Conservation (phyloP, 2,113 vertebrate species). For the Platichthys stellatus region DNA sequence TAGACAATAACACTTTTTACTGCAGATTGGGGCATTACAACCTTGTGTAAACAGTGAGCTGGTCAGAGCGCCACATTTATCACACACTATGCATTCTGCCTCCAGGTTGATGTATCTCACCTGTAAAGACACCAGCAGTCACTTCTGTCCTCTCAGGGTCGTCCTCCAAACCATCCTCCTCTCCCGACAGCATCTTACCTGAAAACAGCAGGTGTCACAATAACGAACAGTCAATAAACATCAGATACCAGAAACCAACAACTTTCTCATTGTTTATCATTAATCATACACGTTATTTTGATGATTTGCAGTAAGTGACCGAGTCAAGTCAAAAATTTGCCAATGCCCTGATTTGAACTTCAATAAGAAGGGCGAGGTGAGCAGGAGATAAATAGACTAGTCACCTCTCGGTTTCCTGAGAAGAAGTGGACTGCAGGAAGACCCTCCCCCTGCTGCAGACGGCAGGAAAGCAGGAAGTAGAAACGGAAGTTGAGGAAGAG, state of each 20-base stretch:
- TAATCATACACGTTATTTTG: not conserved
- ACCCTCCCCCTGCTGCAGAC: conserved; percentile 92
- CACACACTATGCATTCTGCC: not conserved
- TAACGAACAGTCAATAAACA: not conserved
- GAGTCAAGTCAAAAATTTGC: not conserved
- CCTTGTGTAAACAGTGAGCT: not conserved
- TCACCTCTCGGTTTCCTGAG: conserved; percentile 98
- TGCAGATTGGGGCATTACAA: not conserved
- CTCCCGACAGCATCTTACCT: conserved; percentile 93
- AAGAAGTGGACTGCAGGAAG: conserved; percentile 95
- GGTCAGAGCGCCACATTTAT: not conserved
- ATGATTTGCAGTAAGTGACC: not conserved
- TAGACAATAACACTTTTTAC: not conserved
- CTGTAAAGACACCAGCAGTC: conserved; percentile 86
- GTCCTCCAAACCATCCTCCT: conserved; percentile 93
- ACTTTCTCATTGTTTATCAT: not conserved
- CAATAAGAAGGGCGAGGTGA: conserved; percentile 20
- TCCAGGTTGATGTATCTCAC: conserved; percentile 66
- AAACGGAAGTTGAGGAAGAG: conserved; percentile 70
- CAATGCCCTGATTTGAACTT: not conserved
- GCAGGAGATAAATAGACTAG: conserved; percentile 55
- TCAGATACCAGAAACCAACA: not conserved
- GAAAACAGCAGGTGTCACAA: conserved; percentile 41
- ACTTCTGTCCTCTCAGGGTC: conserved; percentile 91
- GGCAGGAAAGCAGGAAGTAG: conserved; percentile 87